These are phyloP conservation scores for Anthoscopus minutus DNA, from an alignment of 2,113 vertebrate species.

Conservation along the genomic window DNA sequence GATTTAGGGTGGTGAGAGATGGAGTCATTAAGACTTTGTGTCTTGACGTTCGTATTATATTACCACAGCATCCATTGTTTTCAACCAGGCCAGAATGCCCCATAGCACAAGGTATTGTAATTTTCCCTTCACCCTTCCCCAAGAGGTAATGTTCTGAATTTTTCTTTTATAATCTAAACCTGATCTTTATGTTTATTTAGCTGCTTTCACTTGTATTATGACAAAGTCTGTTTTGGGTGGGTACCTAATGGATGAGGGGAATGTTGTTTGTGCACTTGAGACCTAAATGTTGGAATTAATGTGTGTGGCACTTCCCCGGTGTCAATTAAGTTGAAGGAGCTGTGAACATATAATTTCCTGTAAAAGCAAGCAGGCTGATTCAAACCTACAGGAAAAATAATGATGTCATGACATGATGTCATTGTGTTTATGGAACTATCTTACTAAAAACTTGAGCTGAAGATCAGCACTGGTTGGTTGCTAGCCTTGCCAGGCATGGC, in stretches of 20 bases:
- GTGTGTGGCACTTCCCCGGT: background rate
- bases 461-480: background rate
- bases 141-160: background rate
- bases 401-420: background rate
- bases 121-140: background rate
- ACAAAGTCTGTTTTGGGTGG: background rate
- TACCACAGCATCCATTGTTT: background rate
- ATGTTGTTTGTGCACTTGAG: background rate
- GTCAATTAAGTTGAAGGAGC: background rate
- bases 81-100: background rate
- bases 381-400: conserved; percentile 30
- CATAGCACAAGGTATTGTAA: background rate
- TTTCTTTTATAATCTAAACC: background rate
- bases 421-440: background rate
- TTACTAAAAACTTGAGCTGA: background rate
- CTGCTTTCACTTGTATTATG: background rate
- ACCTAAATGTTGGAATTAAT: background rate
- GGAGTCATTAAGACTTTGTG: background rate
- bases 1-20: background rate
- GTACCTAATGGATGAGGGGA: background rate
- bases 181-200: conserved; percentile 19
- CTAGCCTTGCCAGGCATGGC: background rate
- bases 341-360: background rate
- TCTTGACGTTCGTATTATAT: background rate
- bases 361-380: background rate